A percentile compares a stretch with the other conserved stretches of the same genome.
phyloP scores from a whole-genome alignment of 2,888 invertebrate species.

The Molorchus minor region DNA sequence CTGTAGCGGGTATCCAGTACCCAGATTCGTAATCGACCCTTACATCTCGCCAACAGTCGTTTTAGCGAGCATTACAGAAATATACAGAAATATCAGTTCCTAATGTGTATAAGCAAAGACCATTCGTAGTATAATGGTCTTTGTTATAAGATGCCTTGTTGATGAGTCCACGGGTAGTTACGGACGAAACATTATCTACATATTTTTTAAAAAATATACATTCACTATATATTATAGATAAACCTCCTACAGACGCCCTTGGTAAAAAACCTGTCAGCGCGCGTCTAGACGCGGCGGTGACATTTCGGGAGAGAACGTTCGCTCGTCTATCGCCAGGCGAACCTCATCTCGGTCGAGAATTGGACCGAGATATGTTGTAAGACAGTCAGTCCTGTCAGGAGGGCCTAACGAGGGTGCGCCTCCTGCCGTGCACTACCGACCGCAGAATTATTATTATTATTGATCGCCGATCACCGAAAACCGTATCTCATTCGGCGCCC shows the following conservation, averaged over 20 bases:
- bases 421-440: slow-evolving; percentile 53
- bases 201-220: too few relatives aligned
- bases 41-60: too few relatives aligned
- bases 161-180: too few relatives aligned
- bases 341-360: slow-evolving; percentile 37
- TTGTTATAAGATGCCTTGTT: too few relatives aligned
- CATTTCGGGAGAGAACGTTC: slow-evolving; percentile 22
- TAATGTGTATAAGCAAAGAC: too few relatives aligned
- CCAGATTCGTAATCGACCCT: too few relatives aligned
- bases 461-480: slow-evolving; percentile 52
- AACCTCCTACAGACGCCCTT: slow-evolving; percentile 10
- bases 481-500: slow-evolving; percentile 24
- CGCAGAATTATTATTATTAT: slow-evolving; percentile 56
- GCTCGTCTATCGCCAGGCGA: slow-evolving; percentile 31
- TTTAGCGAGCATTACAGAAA: too few relatives aligned
- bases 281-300: slow-evolving; percentile 23
- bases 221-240: too few relatives aligned
- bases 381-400: slow-evolving; percentile 50
- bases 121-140: too few relatives aligned
- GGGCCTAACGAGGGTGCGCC: slow-evolving; percentile 55
- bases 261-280: slow-evolving; percentile 21
- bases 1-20: too few relatives aligned
- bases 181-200: too few relatives aligned
- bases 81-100: too few relatives aligned
- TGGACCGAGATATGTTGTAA: slow-evolving; percentile 39